phyloP scores from a whole-genome alignment of 2,888 invertebrate genomes.

The Acrocera orbiculus region DNA sequence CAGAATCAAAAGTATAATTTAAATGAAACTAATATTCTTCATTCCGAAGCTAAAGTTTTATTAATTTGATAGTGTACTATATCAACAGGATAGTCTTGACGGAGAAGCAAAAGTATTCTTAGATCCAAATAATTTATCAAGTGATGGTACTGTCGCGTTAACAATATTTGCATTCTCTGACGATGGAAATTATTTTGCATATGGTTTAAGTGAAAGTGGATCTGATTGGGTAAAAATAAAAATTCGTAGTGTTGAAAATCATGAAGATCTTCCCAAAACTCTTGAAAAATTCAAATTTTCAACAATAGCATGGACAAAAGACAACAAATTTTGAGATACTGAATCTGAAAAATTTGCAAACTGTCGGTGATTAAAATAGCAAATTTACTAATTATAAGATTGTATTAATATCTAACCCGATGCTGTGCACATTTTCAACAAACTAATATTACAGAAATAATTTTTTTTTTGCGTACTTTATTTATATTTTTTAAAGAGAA shows the following conservation, averaged over 20 bases:
- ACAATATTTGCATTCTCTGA: conserved; percentile 65
- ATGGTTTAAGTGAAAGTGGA: conserved; percentile 80
- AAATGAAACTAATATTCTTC: not conserved
- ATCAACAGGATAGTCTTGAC: conserved; percentile 63
- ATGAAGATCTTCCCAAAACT: conserved; percentile 74
- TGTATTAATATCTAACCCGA: too few relatives aligned
- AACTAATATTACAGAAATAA: too few relatives aligned
- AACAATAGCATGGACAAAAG: conserved; percentile 83
- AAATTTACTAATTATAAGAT: too few relatives aligned
- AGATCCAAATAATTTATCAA: conserved; percentile 85
- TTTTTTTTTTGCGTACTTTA: too few relatives aligned
- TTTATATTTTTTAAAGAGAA: too few relatives aligned
- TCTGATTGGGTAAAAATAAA: conserved; percentile 93
- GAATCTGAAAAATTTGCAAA: too few relatives aligned
- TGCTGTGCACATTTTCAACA: too few relatives aligned
- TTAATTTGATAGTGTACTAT: conserved; percentile 55
- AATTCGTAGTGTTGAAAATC: conserved; percentile 52
- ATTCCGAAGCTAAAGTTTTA: not conserved
- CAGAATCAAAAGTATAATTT: conserved; percentile 97
- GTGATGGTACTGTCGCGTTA: conserved; percentile 77
- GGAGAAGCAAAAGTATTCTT: conserved; percentile 70
- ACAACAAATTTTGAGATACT: too few relatives aligned
- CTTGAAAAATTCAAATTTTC: conserved; percentile 86
- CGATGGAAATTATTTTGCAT: conserved; percentile 77
- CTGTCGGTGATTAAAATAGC: too few relatives aligned